A percentile compares a stretch with the other conserved stretches of the same genome.
Conservation (phyloP, 2,797 vertebrate genomes). For the Cryptoblepharus egeriae region DNA sequence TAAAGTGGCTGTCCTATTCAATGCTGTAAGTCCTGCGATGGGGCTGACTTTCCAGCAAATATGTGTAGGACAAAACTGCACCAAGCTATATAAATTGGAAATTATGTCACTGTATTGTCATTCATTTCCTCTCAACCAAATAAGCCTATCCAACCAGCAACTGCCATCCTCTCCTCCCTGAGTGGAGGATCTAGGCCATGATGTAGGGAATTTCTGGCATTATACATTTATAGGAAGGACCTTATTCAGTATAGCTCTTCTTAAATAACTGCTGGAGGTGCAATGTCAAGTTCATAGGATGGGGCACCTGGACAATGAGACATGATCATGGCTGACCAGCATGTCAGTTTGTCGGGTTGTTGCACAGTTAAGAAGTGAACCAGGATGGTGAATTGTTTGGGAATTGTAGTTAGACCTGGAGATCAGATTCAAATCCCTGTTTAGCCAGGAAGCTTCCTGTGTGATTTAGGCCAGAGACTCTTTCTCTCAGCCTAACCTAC, state of each 20-base stretch:
- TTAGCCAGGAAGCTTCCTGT: too few species aligned
- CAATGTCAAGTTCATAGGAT: neutral
- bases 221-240: neutral
- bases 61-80: neutral
- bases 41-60: neutral
- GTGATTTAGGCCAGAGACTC: too few species aligned
- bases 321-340: too few species aligned
- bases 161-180: neutral
- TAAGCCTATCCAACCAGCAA: too few species aligned
- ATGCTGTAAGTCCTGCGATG: neutral
- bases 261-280: neutral
- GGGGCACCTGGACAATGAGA: neutral
- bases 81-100: neutral
- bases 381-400: too few species aligned
- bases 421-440: too few species aligned
- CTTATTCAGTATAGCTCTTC: neutral
- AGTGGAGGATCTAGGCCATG: neutral
- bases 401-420: too few species aligned
- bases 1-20: too few species aligned
- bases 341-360: neutral
- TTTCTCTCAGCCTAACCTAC: too few species aligned
- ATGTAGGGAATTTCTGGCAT: conserved; percentile 21
- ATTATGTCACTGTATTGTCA: neutral
- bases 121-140: neutral
- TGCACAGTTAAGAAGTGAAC: neutral